A percentile compares a stretch with the other conserved stretches of the same genome.
These are phyloP conservation scores for Aphaenogaster rudis DNA, from an alignment of 1,140 invertebrate genomes.

Conservation along the genomic window DNA sequence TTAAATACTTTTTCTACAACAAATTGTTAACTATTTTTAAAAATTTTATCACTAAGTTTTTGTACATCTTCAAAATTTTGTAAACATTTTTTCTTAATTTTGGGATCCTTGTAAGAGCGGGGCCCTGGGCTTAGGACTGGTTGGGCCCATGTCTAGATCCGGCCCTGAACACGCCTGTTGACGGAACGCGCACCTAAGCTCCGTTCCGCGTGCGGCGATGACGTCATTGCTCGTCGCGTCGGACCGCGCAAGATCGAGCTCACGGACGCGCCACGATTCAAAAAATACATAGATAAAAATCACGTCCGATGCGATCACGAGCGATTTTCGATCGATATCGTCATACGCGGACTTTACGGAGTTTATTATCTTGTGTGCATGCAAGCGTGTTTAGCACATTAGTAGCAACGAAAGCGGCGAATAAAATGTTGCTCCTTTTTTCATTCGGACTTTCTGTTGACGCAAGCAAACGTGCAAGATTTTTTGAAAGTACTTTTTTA, in stretches of 20 bases:
- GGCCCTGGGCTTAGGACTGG: too few species aligned
- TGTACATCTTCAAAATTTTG: too few species aligned
- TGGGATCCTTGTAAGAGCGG: too few species aligned
- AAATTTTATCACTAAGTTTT: too few species aligned
- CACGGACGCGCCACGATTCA: not conserved
- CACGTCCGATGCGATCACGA: not conserved
- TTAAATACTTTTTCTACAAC: too few species aligned
- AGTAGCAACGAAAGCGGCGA: not conserved
- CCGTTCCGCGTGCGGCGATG: not conserved
- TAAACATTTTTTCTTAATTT: too few species aligned
- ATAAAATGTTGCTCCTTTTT: not conserved
- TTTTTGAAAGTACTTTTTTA: not conserved
- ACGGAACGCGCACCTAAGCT: not conserved
- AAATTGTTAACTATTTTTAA: too few species aligned
- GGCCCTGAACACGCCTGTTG: not conserved
- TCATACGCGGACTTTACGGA: not conserved
- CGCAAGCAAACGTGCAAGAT: not conserved
- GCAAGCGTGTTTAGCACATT: not conserved
- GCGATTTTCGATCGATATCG: constrained; percentile 12
- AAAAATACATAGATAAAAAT: constrained; percentile 34
- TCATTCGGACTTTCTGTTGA: not conserved
- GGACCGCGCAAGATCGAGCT: not conserved
- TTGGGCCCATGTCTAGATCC: too few species aligned
- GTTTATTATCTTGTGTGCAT: not conserved
- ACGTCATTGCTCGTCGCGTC: not conserved